Evolutionary conservation across 2,888 invertebrate species (phyloP).

Genomic region (Lycaena phlaeas): DNA sequence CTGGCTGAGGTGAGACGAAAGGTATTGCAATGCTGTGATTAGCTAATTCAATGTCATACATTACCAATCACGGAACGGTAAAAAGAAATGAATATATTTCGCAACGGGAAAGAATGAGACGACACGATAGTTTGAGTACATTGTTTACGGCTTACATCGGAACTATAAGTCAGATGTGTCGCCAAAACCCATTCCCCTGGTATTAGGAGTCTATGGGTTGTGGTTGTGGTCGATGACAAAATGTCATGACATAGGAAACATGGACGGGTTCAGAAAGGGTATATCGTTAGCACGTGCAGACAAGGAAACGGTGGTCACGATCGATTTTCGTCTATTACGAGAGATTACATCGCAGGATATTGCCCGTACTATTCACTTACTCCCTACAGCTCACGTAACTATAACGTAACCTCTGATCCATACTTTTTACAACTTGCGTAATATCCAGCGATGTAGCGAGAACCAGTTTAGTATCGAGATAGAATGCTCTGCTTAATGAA

Average conservation of each 20-base stretch:
- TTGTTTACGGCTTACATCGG: no score
- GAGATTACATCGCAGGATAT: conserved; percentile 18
- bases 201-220: no score
- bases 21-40: no score
- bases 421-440: conserved; percentile 25
- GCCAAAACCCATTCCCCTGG: no score
- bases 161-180: no score
- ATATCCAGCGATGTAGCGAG: conserved; percentile 27
- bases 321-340: conserved; percentile 18
- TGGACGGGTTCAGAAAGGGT: not conserved
- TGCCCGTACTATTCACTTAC: conserved; percentile 10
- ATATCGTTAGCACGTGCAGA: not conserved
- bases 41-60: no score
- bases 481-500: conserved; percentile 14
- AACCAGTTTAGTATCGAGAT: conserved; percentile 26
- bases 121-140: no score
- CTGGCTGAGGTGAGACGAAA: no score
- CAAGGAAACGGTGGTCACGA: conserved; percentile 1
- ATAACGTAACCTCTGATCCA: conserved; percentile 24
- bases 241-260: conserved; percentile 3
- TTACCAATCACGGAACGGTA: no score
- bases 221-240: no score
- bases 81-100: no score
- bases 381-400: conserved; percentile 16
- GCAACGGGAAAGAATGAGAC: no score